Base-by-base conservation (phyloP, 1,140 invertebrate species). In the Danaus melanippus region DNA sequence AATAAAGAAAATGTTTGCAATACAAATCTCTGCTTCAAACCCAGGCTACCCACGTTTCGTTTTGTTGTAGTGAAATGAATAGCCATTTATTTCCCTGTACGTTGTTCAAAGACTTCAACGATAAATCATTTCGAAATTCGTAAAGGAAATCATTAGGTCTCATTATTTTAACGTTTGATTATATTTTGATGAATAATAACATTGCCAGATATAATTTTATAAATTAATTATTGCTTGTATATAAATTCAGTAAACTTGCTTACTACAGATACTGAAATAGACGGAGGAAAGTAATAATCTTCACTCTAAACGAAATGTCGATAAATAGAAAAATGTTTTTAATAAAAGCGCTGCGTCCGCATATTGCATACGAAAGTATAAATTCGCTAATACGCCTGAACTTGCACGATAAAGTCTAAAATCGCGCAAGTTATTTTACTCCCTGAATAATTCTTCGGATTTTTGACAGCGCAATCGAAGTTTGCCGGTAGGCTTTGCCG, bases 381-480 rank as follows among this genome's bases (percentile, higher is more conserved):
- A 84, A 86, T 84, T 84, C 74, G 68, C 79, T 86, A 86, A 86
- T 84, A 84, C 74, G 71, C 79, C 83, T 86, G 83, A 82, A 82
- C 76, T 76, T 74, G 63, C 58, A 66, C 81, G 81, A 84, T 84
- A 86, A 86, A 80, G 73, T 78, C 79, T 83, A 84, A 86, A 83
- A 84, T 84, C 79, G 81, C 60, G 59, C 68, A 78, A 86, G 72
- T 82, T 82, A 86, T 84, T 86, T 80, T 71, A 77, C 75, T 74
- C 64, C 70, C 62, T 74, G 77, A 77, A 86, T 86, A 86, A 86
- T 84, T 86, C 81, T 84, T 84, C 71, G 81, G 79, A 84, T 84
- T 86, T 86, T 86, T 86, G 84, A 86, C 81, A 86, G 84, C 74
- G 74, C 78, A 84, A 86, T 86, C 80, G 83, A 84, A 84, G 79